Conservation (phyloP, 2,888 invertebrate genomes). For the Amblyteles armatorius region DNA sequence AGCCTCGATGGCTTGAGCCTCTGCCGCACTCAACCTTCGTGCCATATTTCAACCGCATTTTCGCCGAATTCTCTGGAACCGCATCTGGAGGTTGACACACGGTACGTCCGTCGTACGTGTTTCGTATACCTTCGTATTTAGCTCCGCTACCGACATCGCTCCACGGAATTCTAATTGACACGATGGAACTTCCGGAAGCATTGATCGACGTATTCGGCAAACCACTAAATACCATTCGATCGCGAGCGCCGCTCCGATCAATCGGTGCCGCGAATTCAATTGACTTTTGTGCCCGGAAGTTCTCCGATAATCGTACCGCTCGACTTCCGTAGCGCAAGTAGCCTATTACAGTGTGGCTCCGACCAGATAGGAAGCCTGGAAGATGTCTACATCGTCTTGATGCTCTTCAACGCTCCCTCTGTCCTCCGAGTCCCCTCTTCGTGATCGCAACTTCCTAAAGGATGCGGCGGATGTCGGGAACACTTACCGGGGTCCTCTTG, state of each 20-base stretch:
- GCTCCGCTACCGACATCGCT: no score
- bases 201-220: conserved; percentile 11
- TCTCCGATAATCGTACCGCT: conserved; percentile 44
- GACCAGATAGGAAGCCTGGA: conserved; percentile 15
- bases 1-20: no score
- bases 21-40: no score
- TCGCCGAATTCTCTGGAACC: no score
- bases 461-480: conserved; percentile 33
- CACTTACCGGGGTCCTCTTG: conserved; percentile 36
- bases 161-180: background rate
- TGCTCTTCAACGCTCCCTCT: background rate
- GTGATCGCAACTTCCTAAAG: conserved; percentile 30
- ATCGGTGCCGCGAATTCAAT: conserved; percentile 43
- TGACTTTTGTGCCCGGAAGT: conserved; percentile 33
- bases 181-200: background rate
- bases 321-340: conserved; percentile 34
- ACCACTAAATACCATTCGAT: conserved; percentile 26
- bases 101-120: no score
- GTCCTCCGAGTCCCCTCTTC: conserved; percentile 2
- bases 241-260: background rate
- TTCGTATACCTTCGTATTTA: no score
- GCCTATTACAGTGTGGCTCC: conserved; percentile 12
- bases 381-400: conserved; percentile 3
- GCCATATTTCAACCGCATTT: no score
- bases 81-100: no score